Evolutionary conservation across 2,888 invertebrate genomes (phyloP).

Genomic region (Tenthredo notha): DNA sequence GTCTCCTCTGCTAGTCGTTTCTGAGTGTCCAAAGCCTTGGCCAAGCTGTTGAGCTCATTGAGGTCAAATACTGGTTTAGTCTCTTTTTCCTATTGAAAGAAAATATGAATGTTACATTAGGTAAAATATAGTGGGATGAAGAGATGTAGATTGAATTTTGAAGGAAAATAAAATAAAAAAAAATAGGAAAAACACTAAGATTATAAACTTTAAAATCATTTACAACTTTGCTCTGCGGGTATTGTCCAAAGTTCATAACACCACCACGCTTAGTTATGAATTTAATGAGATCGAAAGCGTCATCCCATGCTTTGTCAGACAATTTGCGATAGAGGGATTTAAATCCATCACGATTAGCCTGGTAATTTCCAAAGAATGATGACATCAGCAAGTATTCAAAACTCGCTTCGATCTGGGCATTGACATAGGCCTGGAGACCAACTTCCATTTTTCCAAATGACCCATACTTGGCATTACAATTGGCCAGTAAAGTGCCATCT

Average conservation of each 20-base stretch:
- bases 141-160: background rate
- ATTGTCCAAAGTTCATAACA: constrained; percentile 80
- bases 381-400: constrained; percentile 88
- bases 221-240: constrained; percentile 68
- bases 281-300: constrained; percentile 88
- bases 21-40: constrained; percentile 87
- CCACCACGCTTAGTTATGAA: constrained; percentile 88
- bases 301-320: constrained; percentile 88
- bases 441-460: constrained; percentile 79
- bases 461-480: constrained; percentile 85
- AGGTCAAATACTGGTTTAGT: constrained; percentile 78
- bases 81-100: background rate
- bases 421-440: constrained; percentile 81
- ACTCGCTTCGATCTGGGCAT: constrained; percentile 85
- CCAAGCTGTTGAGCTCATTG: constrained; percentile 86
- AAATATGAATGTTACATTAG: background rate
- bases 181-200: background rate
- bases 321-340: constrained; percentile 86
- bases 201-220: constrained; percentile 53
- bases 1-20: constrained; percentile 86
- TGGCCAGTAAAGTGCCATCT: constrained; percentile 66
- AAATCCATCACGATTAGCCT: constrained; percentile 88
- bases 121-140: background rate
- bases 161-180: background rate
- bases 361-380: constrained; percentile 88